These are phyloP conservation scores for Drosophila ananassae DNA, from an alignment of 1,140 invertebrate species.

Conservation along the genomic window DNA sequence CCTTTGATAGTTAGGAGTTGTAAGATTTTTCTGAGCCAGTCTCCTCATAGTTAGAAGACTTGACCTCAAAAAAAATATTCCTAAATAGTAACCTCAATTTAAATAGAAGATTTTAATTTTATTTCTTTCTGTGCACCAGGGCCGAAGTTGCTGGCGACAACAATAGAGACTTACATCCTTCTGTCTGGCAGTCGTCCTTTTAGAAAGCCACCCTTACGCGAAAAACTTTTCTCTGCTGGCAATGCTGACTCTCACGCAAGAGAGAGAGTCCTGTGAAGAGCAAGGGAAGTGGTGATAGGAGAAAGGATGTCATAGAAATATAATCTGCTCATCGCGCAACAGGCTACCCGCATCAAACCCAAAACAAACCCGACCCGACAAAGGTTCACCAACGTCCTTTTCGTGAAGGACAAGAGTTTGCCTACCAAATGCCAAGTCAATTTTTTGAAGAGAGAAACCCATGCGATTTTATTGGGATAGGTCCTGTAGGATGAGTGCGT, in stretches of 20 bases:
- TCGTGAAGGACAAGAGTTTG: slow-evolving; percentile 43
- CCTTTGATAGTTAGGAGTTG: too few species aligned
- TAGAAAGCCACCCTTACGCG: slow-evolving; percentile 44
- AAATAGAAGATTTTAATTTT: not conserved
- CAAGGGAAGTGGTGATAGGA: not conserved
- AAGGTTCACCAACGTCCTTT: slow-evolving; percentile 18
- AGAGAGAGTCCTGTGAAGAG: slow-evolving; percentile 13
- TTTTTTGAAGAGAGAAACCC: not conserved
- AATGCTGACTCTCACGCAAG: slow-evolving; percentile 36
- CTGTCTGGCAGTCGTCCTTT: slow-evolving; percentile 39
- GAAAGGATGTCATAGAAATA: slow-evolving; percentile 21
- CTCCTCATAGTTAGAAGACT: too few species aligned
- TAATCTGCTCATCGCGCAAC: slow-evolving; percentile 32
- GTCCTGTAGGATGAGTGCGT: slow-evolving; percentile 20
- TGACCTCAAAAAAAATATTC: too few species aligned
- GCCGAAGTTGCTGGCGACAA: slow-evolving; percentile 45
- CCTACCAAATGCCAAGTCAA: slow-evolving; percentile 37
- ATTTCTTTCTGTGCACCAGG: slow-evolving; percentile 5
- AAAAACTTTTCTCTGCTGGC: slow-evolving; percentile 52
- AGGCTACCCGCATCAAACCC: slow-evolving; percentile 73
- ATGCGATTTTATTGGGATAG: slow-evolving; percentile 33
- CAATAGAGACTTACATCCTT: slow-evolving; percentile 58
- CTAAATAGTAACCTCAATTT: too few species aligned
- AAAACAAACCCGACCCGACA: slow-evolving; percentile 57
- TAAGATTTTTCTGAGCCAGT: too few species aligned